A percentile compares a stretch with the other conserved stretches of the same genome.
Conservation (phyloP, 2,888 invertebrate genomes). For the Drosophila buzzatii region DNA sequence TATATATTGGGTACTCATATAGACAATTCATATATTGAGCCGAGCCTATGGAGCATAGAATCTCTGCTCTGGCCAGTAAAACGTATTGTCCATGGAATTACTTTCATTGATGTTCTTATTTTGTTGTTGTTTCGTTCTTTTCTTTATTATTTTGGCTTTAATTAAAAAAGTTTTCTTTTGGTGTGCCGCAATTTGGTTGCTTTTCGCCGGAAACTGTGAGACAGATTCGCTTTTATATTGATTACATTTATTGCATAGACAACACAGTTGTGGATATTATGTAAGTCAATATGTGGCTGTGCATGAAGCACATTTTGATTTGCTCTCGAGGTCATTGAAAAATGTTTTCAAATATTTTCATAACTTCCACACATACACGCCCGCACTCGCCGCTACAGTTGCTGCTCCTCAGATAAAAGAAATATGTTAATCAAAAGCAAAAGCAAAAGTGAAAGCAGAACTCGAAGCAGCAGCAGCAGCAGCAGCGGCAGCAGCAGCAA, state of each 20-base stretch:
- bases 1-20: conserved; percentile 9
- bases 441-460: conserved; percentile 5
- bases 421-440: conserved; percentile 61
- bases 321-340: conserved; percentile 28
- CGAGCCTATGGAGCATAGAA: background rate
- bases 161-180: conserved; percentile 65
- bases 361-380: conserved; percentile 11
- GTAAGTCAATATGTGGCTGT: background rate
- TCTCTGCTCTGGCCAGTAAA: conserved; percentile 33
- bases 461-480: background rate
- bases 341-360: conserved; percentile 29
- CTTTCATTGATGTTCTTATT: conserved; percentile 10
- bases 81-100: conserved; percentile 42
- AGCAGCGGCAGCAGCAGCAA: background rate
- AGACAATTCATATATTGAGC: background rate
- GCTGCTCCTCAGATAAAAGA: conserved; percentile 51
- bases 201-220: conserved; percentile 43
- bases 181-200: background rate
- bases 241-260: background rate
- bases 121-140: background rate
- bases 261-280: background rate
- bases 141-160: conserved; percentile 40
- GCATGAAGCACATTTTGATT: conserved; percentile 10
- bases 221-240: conserved; percentile 4
- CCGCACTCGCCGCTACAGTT: conserved; percentile 14